Evolutionary conservation across 2,797 vertebrate genomes (phyloP).

Genomic region (Oreochromis grahami): DNA sequence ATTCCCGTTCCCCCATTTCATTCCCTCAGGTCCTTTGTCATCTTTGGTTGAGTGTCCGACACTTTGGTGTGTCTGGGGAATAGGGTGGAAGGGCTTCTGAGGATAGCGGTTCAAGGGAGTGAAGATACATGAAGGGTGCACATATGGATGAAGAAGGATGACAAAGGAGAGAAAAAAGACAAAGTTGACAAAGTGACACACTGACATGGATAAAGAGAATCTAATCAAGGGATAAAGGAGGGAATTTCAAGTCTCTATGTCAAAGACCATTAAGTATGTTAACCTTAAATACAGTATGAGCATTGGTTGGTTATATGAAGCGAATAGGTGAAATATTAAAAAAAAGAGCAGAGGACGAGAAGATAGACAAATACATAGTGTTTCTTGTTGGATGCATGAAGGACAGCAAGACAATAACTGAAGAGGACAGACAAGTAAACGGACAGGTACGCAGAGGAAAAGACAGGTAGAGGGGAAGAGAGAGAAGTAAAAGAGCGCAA

Average conservation of each 20-base stretch:
- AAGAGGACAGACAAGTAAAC: constrained; percentile 8
- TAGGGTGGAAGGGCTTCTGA: constrained; percentile 6
- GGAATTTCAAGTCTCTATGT: constrained; percentile 2
- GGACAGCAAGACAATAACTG: not conserved
- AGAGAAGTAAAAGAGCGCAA: constrained; percentile 44
- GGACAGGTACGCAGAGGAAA: not conserved
- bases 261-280: constrained; percentile 26
- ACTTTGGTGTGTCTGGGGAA: constrained; percentile 77
- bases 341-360: constrained; percentile 25
- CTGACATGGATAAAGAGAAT: constrained; percentile 26
- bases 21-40: constrained; percentile 73
- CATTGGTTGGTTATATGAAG: constrained; percentile 25
- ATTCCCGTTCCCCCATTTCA: constrained; percentile 40
- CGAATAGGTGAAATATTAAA: constrained; percentile 7
- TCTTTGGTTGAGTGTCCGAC: constrained; percentile 85
- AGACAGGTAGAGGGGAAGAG: constrained; percentile 11
- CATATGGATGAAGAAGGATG: not conserved
- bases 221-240: constrained; percentile 13
- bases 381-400: constrained; percentile 21
- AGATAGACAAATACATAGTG: constrained; percentile 3
- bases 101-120: not conserved
- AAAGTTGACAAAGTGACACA: constrained; percentile 19
- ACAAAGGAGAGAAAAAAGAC: constrained; percentile 9
- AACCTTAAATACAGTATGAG: constrained; percentile 43
- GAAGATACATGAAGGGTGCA: constrained; percentile 28